A percentile compares a stretch with the other conserved stretches of the same genome.
These are phyloP conservation scores for Chydorus sphaericus DNA, from an alignment of 2,888 invertebrate genomes.

Conservation along the genomic window DNA sequence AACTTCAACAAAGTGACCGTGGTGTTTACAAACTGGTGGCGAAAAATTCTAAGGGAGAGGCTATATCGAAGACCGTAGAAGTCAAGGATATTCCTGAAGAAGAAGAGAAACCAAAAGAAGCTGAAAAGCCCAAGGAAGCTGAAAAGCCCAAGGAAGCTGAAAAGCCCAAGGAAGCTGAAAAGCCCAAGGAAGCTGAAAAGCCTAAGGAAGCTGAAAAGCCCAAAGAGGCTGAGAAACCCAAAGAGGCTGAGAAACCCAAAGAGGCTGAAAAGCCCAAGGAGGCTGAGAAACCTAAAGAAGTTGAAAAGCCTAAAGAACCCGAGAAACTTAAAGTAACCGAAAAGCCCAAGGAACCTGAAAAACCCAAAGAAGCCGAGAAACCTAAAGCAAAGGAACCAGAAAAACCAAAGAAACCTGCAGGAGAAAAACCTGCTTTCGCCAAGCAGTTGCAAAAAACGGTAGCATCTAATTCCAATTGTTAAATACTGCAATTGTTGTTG, in stretches of 20 bases:
- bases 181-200: constrained; percentile 14
- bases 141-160: constrained; percentile 47
- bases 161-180: constrained; percentile 17
- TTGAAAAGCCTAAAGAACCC: constrained; percentile 17
- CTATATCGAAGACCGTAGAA: constrained; percentile 73
- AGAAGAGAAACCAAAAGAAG: constrained; percentile 34
- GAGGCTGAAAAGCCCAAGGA: constrained; percentile 32
- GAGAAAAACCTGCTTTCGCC: constrained; percentile 53
- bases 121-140: constrained; percentile 51
- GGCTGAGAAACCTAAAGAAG: constrained; percentile 47
- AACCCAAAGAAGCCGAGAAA: constrained; percentile 14
- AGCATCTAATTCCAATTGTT: not conserved
- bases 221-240: constrained; percentile 5
- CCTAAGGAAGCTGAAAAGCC: constrained; percentile 5
- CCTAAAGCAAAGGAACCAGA: constrained; percentile 25
- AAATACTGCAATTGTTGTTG: constrained; percentile 30
- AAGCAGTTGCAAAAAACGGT: constrained; percentile 10
- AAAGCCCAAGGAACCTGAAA: constrained; percentile 12
- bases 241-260: constrained; percentile 1
- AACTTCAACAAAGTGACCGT: constrained; percentile 63
- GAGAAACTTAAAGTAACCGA: constrained; percentile 14
- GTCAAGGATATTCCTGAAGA: constrained; percentile 65
- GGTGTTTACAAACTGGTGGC: constrained; percentile 80
- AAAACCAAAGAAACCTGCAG: constrained; percentile 38
- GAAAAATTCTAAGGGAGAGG: constrained; percentile 85